Evolutionary conservation across 1,140 invertebrate genomes (phyloP).

Genomic region (Ceratina japonica): DNA sequence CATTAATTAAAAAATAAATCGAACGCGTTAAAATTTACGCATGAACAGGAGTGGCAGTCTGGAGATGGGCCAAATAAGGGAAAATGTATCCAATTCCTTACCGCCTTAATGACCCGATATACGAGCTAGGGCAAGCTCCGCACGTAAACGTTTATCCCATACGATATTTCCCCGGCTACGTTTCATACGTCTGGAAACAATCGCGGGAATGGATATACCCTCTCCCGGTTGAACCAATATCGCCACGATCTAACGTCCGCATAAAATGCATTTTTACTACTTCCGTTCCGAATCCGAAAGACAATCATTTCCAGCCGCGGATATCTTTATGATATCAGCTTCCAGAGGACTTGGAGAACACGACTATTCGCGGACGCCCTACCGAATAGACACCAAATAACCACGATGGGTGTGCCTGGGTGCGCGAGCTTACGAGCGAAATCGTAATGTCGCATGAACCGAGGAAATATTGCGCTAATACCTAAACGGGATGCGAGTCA

Average conservation of each 20-base stretch:
- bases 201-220: slow-evolving; percentile 9
- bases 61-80: neutral
- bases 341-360: no score
- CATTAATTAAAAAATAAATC: no score
- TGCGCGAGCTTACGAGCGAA: neutral
- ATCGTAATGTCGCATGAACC: neutral
- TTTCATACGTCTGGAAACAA: slow-evolving; percentile 8
- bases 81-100: neutral
- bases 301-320: slow-evolving; percentile 9
- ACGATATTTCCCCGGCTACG: neutral
- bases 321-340: slow-evolving; percentile 4
- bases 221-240: slow-evolving; percentile 6
- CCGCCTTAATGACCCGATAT: neutral
- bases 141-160: neutral
- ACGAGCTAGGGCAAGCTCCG: neutral
- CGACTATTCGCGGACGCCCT: neutral
- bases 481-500: neutral
- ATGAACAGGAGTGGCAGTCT: neutral
- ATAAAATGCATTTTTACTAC: slow-evolving; percentile 16
- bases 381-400: neutral
- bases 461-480: slow-evolving; percentile 2
- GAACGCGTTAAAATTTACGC: neutral
- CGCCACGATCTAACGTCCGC: neutral
- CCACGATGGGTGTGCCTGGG: neutral
- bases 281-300: neutral